Conservation (phyloP, 2,888 invertebrate genomes). For the Leptinotarsa haldemani region DNA sequence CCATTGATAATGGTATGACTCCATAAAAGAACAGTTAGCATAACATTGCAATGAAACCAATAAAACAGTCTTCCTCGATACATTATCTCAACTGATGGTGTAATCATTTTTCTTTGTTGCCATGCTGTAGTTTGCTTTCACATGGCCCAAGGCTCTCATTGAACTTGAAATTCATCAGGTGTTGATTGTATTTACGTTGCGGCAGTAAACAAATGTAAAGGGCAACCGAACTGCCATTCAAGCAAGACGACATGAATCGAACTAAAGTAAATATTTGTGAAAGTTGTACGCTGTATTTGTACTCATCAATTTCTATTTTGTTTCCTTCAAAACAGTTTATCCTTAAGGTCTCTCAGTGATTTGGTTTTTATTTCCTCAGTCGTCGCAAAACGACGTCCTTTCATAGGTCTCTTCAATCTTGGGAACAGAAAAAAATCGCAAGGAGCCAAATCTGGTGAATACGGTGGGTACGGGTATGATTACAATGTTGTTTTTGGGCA, state of each 20-base stretch:
- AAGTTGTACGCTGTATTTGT: no score
- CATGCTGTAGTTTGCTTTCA: constrained; percentile 38
- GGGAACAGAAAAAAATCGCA: no score
- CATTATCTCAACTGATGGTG: constrained; percentile 30
- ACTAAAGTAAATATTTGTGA: no score
- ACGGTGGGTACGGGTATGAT: no score
- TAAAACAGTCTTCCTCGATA: constrained; percentile 18
- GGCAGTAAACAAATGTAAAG: constrained; percentile 14
- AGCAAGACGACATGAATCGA: constrained; percentile 1
- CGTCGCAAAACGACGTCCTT: no score
- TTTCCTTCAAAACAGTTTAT: no score
- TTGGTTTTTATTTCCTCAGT: no score
- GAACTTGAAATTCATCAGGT: constrained; percentile 39
- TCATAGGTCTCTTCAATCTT: no score
- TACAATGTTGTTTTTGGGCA: no score
- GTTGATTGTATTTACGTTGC: constrained; percentile 34
- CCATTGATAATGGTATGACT: constrained; percentile 1
- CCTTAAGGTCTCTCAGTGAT: no score
- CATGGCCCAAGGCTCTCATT: constrained; percentile 33
- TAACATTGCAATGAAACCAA: constrained; percentile 14
- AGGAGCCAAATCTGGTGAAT: no score
- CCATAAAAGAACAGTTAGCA: neutral
- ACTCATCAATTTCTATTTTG: no score
- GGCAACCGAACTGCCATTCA: constrained; percentile 3
- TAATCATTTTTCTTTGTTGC: constrained; percentile 40